Percentiles rank a stretch among this genome's conserved stretches.
phyloP scores from a whole-genome alignment of 2,797 vertebrate species.

The Prunella strophiata region DNA sequence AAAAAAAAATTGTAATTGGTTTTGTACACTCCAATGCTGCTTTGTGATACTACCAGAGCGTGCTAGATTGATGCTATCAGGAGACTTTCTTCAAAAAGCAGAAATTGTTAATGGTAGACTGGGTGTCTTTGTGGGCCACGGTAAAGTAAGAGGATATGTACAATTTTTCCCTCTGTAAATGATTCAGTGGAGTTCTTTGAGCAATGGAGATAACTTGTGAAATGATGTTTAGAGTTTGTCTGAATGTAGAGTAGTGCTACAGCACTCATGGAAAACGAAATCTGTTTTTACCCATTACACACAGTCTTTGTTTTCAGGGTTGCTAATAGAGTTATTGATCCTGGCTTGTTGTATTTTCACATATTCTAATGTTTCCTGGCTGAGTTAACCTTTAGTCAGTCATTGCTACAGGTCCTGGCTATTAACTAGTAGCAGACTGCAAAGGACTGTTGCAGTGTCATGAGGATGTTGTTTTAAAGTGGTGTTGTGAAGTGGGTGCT shows the following conservation, averaged over 20 bases:
- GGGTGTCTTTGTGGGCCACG: neutral
- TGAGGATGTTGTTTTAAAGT: neutral
- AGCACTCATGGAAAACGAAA: neutral
- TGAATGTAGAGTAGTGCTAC: neutral
- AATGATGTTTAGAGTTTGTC: neutral
- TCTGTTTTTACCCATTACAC: neutral
- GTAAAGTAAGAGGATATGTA: neutral
- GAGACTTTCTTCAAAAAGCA: neutral
- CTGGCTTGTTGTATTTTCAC: neutral
- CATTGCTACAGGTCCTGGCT: rapidly evolving
- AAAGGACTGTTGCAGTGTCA: neutral
- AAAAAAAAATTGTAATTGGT: rapidly evolving
- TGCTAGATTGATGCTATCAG: neutral
- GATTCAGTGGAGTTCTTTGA: neutral
- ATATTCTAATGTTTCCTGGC: neutral
- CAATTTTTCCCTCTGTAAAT: neutral
- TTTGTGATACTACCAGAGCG: rapidly evolving
- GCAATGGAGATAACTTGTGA: neutral
- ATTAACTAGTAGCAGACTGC: neutral
- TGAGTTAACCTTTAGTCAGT: neutral
- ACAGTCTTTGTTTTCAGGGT: neutral
- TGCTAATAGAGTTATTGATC: neutral
- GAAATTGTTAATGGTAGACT: neutral
- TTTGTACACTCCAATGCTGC: neutral
- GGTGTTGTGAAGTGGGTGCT: neutral